A percentile compares a stretch with the other conserved stretches of the same genome.
These are phyloP conservation scores for Eupeodes corollae DNA, from an alignment of 1,140 invertebrate genomes.

Conservation along the genomic window DNA sequence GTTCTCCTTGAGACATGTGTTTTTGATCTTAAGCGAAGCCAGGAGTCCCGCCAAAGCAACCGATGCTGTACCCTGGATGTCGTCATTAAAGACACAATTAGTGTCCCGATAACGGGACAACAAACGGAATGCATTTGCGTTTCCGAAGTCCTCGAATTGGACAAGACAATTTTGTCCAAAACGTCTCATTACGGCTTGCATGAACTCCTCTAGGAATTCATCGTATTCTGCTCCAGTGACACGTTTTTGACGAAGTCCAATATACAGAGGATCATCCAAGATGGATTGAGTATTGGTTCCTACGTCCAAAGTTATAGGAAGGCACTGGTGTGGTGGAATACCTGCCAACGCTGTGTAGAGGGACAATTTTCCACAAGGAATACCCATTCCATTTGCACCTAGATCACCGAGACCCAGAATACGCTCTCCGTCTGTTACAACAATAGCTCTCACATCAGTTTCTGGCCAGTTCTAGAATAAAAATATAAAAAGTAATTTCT, in stretches of 20 bases:
- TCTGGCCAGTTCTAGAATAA: slow-evolving; percentile 59
- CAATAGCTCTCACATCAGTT: slow-evolving; percentile 75
- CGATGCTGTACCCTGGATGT: slow-evolving; percentile 85
- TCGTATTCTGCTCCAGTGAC: slow-evolving; percentile 76
- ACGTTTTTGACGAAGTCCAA: slow-evolving; percentile 75
- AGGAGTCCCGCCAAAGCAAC: slow-evolving; percentile 86
- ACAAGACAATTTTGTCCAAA: slow-evolving; percentile 75
- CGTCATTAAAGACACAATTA: slow-evolving; percentile 93
- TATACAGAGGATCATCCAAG: slow-evolving; percentile 82
- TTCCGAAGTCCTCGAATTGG: slow-evolving; percentile 92
- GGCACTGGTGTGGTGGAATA: slow-evolving; percentile 77
- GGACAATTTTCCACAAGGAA: slow-evolving; percentile 82
- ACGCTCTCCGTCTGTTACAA: slow-evolving; percentile 89
- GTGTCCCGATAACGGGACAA: slow-evolving; percentile 70
- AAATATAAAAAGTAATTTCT: background rate
- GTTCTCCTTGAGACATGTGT: slow-evolving; percentile 65
- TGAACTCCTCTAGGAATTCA: slow-evolving; percentile 94
- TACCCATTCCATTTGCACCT: slow-evolving; percentile 91
- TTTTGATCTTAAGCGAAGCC: slow-evolving; percentile 68
- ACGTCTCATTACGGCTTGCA: slow-evolving; percentile 75
- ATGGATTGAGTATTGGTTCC: slow-evolving; percentile 83
- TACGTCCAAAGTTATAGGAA: slow-evolving; percentile 84
- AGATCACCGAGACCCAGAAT: slow-evolving; percentile 88
- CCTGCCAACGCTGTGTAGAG: slow-evolving; percentile 86
- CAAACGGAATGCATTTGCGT: slow-evolving; percentile 78